Evolutionary conservation across 2,888 invertebrate genomes (phyloP), one percentile per base, ranked within the genome.

Genomic region (Drosophila rubida): DNA sequence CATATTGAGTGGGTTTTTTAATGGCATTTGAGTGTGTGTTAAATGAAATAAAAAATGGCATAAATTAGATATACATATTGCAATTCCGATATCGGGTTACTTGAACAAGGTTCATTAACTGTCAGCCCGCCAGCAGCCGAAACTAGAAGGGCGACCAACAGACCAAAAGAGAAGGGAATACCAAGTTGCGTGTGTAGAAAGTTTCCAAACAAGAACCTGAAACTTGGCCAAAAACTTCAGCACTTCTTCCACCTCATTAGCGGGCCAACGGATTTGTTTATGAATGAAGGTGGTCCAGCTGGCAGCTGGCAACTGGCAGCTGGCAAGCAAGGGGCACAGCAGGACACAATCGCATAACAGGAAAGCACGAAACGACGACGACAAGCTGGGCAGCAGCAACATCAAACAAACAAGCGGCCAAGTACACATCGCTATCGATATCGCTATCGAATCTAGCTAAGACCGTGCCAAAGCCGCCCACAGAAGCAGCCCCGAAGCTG

Each of bases 21-120:
- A 74, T 80, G 70, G 57, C 64, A 63, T 70, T 65, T 63, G 70
- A 87, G 81, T 87, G 81, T 87, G 81, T 87, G 75, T 85, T 85
- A 75, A 82, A 85, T 75, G 51, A 71, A 68, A 87, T 79, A 69
- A 81, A 87, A 87, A 78, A 75, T 69, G 80, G 88, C 83, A 88
- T 83, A 88, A 83, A 83, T 83, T 88, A 88, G 73, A 85, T 83
- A 85, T 55, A 78, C 64, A 68, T 75, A 88, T 88, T 83, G 88
- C 82, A 83, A 74, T 88, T 79, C 42, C 69, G 73, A 76, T 83
- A 83, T 83, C 82, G 74, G 80, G 65, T 83, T 86, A 88, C 88
- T 88, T 86, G 76, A 79, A 72, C 88, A 69, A 73, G 74, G 88
- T 88, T 88, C 83, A 75, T 82, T 87, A 82, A 82, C 82, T 77